A percentile compares a stretch with the other conserved stretches of the same genome.
These are phyloP conservation scores for Astatotilapia flaviijosephi DNA, from an alignment of 2,113 vertebrate genomes.

Conservation along the genomic window DNA sequence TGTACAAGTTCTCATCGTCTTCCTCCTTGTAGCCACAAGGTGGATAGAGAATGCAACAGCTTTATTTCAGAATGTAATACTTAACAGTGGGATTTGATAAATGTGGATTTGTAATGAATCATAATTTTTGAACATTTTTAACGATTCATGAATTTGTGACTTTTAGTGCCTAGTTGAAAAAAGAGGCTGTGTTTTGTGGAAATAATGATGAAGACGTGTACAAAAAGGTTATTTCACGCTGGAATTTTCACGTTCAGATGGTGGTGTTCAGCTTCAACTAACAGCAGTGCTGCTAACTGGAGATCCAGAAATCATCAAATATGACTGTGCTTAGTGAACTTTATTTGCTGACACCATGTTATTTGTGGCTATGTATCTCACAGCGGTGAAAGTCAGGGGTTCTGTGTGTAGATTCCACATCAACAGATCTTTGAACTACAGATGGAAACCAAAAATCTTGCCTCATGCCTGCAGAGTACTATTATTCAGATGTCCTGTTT, in stretches of 20 bases:
- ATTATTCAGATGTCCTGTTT: background rate
- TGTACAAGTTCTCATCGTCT: slow-evolving; percentile 84
- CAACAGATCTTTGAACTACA: background rate
- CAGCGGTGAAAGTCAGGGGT: background rate
- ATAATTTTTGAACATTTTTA: background rate
- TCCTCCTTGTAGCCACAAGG: slow-evolving; percentile 72
- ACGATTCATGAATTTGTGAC: background rate
- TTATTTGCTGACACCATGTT: background rate
- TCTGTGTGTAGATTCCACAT: background rate
- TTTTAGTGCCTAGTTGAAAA: background rate
- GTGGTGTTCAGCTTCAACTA: background rate
- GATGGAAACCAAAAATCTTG: background rate
- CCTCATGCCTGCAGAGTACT: background rate
- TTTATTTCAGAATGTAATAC: background rate
- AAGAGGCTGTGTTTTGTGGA: accelerated
- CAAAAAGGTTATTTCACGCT: background rate
- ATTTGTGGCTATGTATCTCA: background rate
- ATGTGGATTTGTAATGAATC: background rate
- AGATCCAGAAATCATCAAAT: background rate
- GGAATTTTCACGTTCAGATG: background rate
- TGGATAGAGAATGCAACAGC: background rate
- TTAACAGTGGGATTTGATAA: background rate
- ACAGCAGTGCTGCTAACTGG: background rate
- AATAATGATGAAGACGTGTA: background rate
- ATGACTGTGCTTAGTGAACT: background rate